Evolutionary conservation across 2,113 vertebrate genomes (phyloP), one percentile per base, ranked within the genome.

Genomic region (Strigops habroptila): DNA sequence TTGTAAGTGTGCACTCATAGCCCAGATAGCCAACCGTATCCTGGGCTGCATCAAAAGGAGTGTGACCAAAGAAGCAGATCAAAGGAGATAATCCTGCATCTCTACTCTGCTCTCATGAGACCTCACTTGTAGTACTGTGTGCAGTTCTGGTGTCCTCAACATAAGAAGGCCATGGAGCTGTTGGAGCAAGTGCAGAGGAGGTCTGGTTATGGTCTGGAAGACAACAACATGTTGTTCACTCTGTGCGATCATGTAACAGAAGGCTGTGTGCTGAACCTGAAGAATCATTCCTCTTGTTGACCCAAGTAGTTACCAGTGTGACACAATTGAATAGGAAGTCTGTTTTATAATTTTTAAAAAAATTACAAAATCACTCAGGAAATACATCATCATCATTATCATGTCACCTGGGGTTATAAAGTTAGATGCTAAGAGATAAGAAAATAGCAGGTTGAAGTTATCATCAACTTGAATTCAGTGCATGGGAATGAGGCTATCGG

Each of bases 201-300:
- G 51, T 48, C 65, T 85, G 23, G 4, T 17, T 84, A 8, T 39
- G 43, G 8, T 67, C 35, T 55, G 27, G 57, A 90, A 33, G 69
- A n/a, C 31, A 59, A 3, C 43, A 52, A 7, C 0, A 0, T 43
- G 10, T 9, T 76, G 28, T 16, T 55, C 71, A 18, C 8, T 89
- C 31, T 19, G 15, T 60, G 6, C 0, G 2, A 8, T 53, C 12
- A 5, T 2, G 9, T 55, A 71, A 18, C 12, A 60, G 35, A 63
- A 92, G 51, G 28, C 33, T 62, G 5, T 1, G 0, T 53, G 14
- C 30, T 79, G 53, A 84, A 13, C 75, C 46, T 70, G 62, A 51
- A 27, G 46, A 71, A 31, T 67, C 68, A 64, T 37, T 63, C 52
- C 30, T 59, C n/a, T 21, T 87, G 5, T 62, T 88, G 75, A 52